Conservation (phyloP, 2,888 invertebrate species). For the Incurvaria masculella region DNA sequence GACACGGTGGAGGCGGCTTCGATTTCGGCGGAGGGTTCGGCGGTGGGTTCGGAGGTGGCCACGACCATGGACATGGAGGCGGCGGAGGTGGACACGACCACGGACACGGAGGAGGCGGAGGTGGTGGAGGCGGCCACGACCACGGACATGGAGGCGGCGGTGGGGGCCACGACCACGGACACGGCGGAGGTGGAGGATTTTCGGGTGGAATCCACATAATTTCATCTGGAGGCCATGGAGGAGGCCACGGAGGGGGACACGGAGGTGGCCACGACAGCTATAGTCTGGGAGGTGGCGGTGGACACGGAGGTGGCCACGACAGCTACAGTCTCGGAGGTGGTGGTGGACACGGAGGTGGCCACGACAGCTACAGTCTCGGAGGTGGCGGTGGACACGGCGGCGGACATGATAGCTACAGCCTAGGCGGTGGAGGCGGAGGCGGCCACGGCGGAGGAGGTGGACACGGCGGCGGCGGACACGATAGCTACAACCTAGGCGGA, state of each 20-base stretch:
- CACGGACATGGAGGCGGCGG: constrained; percentile 17
- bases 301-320: constrained; percentile 11
- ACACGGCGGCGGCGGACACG: constrained; percentile 12
- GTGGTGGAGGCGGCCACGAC: constrained; percentile 19
- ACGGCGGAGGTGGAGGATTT: constrained; percentile 18
- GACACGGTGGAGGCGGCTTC: constrained; percentile 19
- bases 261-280: constrained; percentile 21
- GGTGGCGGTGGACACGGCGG: constrained; percentile 4
- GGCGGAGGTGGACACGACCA: constrained; percentile 22
- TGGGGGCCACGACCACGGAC: constrained; percentile 21
- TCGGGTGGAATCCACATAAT: constrained; percentile 16
- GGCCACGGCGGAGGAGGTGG: constrained; percentile 12
- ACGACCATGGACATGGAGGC: constrained; percentile 20
- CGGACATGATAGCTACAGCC: background rate
- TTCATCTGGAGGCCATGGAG: constrained; percentile 18
- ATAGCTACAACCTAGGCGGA: constrained; percentile 6
- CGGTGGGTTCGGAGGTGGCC: constrained; percentile 23
- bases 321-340: constrained; percentile 10
- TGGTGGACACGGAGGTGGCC: constrained; percentile 11
- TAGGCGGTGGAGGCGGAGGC: constrained; percentile 10
- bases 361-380: constrained; percentile 8
- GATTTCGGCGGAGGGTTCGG: constrained; percentile 21
- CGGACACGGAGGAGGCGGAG: constrained; percentile 19
- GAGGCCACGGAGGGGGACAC: constrained; percentile 20
- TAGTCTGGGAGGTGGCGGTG: constrained; percentile 7